These are phyloP conservation scores for Zosterops hypoxanthus DNA, from an alignment of 2,113 vertebrate species.

Conservation along the genomic window DNA sequence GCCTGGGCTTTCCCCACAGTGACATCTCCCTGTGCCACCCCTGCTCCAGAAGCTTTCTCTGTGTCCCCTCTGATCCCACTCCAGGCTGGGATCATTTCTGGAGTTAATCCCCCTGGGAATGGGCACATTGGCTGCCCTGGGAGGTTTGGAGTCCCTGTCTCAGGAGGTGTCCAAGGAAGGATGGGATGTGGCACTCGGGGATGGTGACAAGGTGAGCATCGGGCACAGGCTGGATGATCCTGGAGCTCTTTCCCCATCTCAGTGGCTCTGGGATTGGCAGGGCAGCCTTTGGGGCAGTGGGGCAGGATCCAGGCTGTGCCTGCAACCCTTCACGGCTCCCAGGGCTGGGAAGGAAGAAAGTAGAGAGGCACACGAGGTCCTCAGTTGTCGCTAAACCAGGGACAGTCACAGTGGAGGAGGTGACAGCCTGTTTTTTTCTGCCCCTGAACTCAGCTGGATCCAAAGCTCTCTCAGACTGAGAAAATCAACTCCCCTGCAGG, in stretches of 20 bases:
- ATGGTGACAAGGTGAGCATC: not conserved
- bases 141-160: not conserved
- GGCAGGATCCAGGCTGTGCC: not conserved
- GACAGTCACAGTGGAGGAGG: not conserved
- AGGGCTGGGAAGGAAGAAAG: not conserved
- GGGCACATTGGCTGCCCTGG: not conserved
- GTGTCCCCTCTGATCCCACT: no score
- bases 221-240: not conserved
- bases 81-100: not conserved
- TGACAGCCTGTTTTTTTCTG: not conserved
- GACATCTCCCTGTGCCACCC: not conserved
- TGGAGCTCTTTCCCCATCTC: not conserved
- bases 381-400: not conserved
- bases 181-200: accelerated
- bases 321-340: accelerated
- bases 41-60: not conserved
- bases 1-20: not conserved
- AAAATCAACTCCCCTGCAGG: not conserved
- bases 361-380: not conserved
- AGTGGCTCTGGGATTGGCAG: not conserved
- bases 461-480: not conserved
- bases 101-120: accelerated
- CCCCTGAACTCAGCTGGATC: not conserved
- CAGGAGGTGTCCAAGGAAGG: not conserved
- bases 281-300: not conserved